Evolutionary conservation across 2,888 invertebrate genomes (phyloP).

Genomic region (Gisinianus flammeolus): DNA sequence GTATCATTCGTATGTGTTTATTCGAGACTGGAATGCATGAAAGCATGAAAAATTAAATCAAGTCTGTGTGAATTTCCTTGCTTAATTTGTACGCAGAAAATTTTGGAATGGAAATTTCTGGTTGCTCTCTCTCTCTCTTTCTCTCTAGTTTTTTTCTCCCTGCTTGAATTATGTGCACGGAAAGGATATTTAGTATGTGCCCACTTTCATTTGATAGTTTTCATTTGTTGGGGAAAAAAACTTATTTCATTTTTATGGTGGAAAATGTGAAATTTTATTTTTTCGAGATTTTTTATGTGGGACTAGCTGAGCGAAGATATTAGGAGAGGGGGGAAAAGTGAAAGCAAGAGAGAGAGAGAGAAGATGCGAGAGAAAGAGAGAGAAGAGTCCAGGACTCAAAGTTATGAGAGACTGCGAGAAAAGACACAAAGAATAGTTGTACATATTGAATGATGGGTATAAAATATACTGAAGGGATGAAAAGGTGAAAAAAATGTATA

Average conservation of each 20-base stretch:
- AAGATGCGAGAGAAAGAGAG: constrained; percentile 6
- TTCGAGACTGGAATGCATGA: too few relatives aligned
- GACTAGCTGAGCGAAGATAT: constrained; percentile 39
- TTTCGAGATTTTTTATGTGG: constrained; percentile 37
- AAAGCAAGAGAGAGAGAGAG: constrained; percentile 16
- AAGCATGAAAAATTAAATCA: neutral
- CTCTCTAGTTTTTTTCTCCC: neutral
- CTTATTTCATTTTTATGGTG: constrained; percentile 33
- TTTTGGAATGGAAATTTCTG: neutral
- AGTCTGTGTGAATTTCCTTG: neutral
- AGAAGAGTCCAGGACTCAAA: constrained; percentile 3
- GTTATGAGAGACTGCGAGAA: constrained; percentile 28
- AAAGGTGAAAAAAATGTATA: constrained; percentile 34
- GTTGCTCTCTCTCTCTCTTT: neutral
- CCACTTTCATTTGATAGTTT: neutral
- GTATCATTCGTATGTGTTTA: too few relatives aligned
- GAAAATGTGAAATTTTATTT: constrained; percentile 42
- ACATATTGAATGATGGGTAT: constrained; percentile 32
- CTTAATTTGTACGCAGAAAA: neutral
- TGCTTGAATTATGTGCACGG: neutral
- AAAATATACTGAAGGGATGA: constrained; percentile 21
- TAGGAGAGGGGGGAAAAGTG: constrained; percentile 22
- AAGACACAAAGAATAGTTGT: neutral
- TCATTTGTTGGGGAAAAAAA: constrained; percentile 6
- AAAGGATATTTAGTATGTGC: neutral